Base-by-base conservation (phyloP, 2,113 vertebrate species). In the Aegypius monachus region DNA sequence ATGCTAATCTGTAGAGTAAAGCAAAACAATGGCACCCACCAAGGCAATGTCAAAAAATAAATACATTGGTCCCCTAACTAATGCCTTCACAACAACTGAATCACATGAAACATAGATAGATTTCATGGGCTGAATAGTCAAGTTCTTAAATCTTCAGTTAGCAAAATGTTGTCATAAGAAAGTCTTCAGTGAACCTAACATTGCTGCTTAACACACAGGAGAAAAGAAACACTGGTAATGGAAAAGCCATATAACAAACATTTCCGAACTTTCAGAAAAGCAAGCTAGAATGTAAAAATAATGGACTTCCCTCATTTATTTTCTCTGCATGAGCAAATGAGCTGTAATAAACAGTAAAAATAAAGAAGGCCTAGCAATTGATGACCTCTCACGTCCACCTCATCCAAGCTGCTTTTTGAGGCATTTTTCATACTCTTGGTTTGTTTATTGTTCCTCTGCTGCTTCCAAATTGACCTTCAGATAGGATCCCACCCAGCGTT, bases 371-470 rank as follows among this genome's bases (percentile, higher is more conserved):
- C 22, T 50, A 47, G 45, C 26, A 91, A 70, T 13, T 52, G 15
- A 80, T 3, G 86, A 87, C 91, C 94, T 92, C 62, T 91, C 56
- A 61, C 83, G 65, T 88, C 80, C 42, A 71, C 48, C 80, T 70
- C 47, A 62, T 77, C 23, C 16, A 84, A 72, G 45, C n/a, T 83
- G 58, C 62, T 96, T 90, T 91, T 93, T 45, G 85, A 85, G 48
- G 71, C 80, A 88, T 89, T 86, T 95, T 93, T 97, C 58, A 52
- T 95, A 70, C 18, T 73, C 61, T 65, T 75, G 9, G 20, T 85
- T 87, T 97, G 89, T 97, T 97, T 96, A 68, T 97, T 95, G 27
- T 97, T 96, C 81, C 36, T 91, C 45, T 91, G 36, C 55, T 86
- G 61, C 48, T 95, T 87, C 81, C 84, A 93, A 95, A 66, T 16